Conservation (phyloP, 1,140 invertebrate genomes). For the Eueides isabella region DNA sequence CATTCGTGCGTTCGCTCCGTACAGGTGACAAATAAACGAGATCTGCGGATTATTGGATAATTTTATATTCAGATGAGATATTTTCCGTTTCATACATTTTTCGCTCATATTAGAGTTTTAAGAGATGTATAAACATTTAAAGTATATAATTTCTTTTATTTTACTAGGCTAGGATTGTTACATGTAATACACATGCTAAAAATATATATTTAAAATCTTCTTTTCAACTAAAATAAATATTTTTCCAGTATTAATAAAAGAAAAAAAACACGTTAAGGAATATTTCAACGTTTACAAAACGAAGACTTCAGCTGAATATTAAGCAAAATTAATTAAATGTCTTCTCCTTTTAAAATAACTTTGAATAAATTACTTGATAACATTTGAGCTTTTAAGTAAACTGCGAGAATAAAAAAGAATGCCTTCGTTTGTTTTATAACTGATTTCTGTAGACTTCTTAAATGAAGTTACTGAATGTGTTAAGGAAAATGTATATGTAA, state of each 20-base stretch:
- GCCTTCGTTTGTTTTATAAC: neutral
- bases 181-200: too few species aligned
- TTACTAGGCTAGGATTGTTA: too few species aligned
- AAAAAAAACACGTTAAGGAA: neutral
- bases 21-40: constrained; percentile 2
- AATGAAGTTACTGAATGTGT: neutral
- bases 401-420: neutral
- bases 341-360: constrained; percentile 11
- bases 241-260: too few species aligned
- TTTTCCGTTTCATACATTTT: neutral
- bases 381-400: constrained; percentile 1
- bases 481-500: too few species aligned
- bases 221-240: too few species aligned
- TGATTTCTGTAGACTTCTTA: neutral
- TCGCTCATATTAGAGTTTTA: too few species aligned
- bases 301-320: constrained; percentile 20
- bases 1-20: neutral
- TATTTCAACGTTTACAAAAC: constrained; percentile 10
- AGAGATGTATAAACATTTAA: too few species aligned
- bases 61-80: neutral
- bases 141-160: too few species aligned
- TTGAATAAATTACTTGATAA: constrained; percentile 3
- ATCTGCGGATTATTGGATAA: neutral
- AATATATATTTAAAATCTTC: too few species aligned
- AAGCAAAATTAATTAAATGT: constrained; percentile 22